phyloP scores from a whole-genome alignment of 2,888 invertebrate genomes.

The Lasioglossum zephyrum region DNA sequence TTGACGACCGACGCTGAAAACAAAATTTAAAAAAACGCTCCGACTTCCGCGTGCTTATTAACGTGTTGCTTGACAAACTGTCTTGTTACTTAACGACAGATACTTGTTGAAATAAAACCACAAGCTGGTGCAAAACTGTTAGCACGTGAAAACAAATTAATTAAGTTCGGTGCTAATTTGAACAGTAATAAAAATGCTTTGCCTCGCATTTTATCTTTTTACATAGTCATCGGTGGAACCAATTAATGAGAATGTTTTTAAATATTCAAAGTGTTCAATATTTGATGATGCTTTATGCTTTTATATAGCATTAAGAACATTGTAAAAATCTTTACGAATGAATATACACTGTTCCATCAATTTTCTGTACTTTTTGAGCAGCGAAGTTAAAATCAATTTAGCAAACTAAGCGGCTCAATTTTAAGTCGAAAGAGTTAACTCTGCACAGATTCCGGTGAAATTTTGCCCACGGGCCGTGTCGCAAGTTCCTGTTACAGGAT shows the following conservation, averaged over 20 bases:
- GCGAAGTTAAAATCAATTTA: not conserved
- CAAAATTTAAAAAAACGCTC: not conserved
- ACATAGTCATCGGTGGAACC: too few relatives aligned
- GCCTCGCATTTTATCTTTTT: too few relatives aligned
- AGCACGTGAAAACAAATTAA: not conserved
- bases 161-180: not conserved
- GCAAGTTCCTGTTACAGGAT: not conserved
- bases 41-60: not conserved
- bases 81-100: not conserved
- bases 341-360: not conserved
- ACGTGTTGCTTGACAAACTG: not conserved
- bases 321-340: not conserved
- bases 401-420: not conserved
- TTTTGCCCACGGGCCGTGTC: not conserved
- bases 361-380: not conserved
- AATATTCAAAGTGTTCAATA: not conserved
- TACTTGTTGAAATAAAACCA: not conserved
- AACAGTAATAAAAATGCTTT: too few relatives aligned
- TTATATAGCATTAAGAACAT: not conserved
- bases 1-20: not conserved
- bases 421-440: not conserved
- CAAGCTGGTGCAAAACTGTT: not conserved
- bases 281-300: too few relatives aligned
- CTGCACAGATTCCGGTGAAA: not conserved
- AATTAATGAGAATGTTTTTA: not conserved